These are phyloP conservation scores for Heteromormyrus szaboi DNA, from an alignment of 2,797 vertebrate genomes.

Conservation along the genomic window DNA sequence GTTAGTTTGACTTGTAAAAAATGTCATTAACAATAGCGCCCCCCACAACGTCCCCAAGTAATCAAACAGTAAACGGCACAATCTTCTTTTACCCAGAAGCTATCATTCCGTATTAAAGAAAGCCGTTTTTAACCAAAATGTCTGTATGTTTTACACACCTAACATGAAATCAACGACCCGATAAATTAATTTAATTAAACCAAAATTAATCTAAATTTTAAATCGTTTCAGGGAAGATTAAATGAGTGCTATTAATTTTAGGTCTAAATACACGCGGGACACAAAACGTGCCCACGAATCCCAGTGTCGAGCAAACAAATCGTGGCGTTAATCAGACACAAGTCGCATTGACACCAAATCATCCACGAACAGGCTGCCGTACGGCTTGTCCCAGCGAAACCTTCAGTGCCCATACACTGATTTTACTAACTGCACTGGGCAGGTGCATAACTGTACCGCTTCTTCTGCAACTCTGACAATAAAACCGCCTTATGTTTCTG, in stretches of 20 bases:
- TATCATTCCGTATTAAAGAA: constrained; percentile 24
- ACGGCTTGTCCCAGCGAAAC: not conserved
- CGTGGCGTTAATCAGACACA: not conserved
- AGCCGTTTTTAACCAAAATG: not conserved
- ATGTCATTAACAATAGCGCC: not conserved
- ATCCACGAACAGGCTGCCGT: not conserved
- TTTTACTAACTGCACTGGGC: not conserved
- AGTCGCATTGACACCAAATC: not conserved
- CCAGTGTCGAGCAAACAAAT: not conserved
- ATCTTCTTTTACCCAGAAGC: not conserved
- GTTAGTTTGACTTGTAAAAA: not conserved
- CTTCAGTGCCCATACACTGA: not conserved
- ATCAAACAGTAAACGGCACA: not conserved
- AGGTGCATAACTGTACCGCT: not conserved
- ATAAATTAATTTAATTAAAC: not conserved
- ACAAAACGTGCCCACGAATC: not conserved
- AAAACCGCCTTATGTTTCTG: not conserved
- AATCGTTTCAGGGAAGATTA: not conserved
- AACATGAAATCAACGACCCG: not conserved
- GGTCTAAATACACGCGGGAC: not conserved
- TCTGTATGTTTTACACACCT: not conserved
- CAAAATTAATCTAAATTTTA: not conserved
- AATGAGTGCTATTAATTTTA: not conserved
- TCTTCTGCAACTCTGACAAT: not conserved
- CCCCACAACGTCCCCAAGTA: not conserved